Conservation (phyloP, 2,797 vertebrate genomes). For the Bucorvus abyssinicus region DNA sequence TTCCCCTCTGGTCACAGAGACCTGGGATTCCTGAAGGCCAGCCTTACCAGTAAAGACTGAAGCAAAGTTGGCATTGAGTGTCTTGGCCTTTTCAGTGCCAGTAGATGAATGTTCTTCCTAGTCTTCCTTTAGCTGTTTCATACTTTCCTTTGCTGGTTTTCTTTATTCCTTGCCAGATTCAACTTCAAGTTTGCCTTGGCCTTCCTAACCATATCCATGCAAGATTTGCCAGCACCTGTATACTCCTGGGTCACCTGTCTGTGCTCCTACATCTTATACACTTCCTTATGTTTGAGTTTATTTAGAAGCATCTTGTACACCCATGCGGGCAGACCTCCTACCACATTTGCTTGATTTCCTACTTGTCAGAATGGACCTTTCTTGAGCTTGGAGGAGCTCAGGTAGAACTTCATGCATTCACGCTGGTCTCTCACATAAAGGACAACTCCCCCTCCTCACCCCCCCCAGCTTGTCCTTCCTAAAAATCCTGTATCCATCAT, state of each 20-base stretch:
- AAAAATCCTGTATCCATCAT: neutral
- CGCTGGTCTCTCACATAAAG: neutral
- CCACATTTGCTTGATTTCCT: neutral
- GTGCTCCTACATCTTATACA: neutral
- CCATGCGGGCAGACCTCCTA: neutral
- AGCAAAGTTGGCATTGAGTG: neutral
- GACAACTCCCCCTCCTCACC: neutral
- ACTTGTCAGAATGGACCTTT: neutral
- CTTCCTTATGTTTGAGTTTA: neutral
- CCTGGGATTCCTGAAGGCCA: neutral
- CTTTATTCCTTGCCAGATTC: neutral
- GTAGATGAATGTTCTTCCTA: neutral
- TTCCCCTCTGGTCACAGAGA: neutral
- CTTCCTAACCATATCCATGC: neutral
- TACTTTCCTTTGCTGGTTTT: neutral
- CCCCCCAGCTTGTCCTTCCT: neutral
- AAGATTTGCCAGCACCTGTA: neutral
- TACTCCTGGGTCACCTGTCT: neutral
- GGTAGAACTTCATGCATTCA: neutral
- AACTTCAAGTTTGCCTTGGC: neutral
- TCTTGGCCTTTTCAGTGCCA: neutral
- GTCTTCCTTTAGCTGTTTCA: neutral
- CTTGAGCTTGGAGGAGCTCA: neutral
- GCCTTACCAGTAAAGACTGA: neutral
- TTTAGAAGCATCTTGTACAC: neutral